Evolutionary conservation across 2,113 vertebrate species (phyloP).

Genomic region (Urocolius indicus): DNA sequence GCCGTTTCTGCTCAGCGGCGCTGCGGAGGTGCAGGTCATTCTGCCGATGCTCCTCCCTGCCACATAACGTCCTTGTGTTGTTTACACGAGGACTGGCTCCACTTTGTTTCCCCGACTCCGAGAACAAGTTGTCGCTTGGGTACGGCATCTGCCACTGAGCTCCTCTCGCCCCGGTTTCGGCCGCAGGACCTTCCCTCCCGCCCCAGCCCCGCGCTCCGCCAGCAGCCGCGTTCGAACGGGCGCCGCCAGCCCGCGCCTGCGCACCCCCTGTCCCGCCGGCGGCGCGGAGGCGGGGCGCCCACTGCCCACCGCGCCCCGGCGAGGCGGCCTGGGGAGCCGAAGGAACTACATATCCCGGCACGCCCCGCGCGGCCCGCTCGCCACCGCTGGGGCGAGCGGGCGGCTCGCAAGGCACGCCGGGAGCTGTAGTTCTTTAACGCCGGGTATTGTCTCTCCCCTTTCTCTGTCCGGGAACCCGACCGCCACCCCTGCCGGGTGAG

Average conservation of each 20-base stretch:
- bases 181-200: not conserved
- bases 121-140: rapidly evolving
- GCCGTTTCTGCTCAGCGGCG: not conserved
- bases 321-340: rapidly evolving
- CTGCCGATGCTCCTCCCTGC: rapidly evolving
- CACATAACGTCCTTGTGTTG: rapidly evolving
- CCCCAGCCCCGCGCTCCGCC: not conserved
- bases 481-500: conserved; percentile 20
- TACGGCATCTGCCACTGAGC: rapidly evolving
- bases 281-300: not conserved
- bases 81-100: rapidly evolving
- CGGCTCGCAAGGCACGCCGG: not conserved
- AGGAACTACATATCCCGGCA: not conserved
- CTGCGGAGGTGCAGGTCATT: not conserved
- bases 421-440: conserved; percentile 21
- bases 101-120: not conserved
- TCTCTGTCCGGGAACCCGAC: conserved; percentile 40
- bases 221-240: not conserved
- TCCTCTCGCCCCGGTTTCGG: not conserved
- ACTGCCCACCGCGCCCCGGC: not conserved
- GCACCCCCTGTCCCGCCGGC: not conserved
- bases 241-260: conserved; percentile 30
- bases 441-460: conserved; percentile 44
- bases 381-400: rapidly evolving
- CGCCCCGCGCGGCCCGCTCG: not conserved